Evolutionary conservation across 2,888 invertebrate genomes (phyloP), one percentile per base, ranked within the genome.

Genomic region (Cancer borealis): DNA sequence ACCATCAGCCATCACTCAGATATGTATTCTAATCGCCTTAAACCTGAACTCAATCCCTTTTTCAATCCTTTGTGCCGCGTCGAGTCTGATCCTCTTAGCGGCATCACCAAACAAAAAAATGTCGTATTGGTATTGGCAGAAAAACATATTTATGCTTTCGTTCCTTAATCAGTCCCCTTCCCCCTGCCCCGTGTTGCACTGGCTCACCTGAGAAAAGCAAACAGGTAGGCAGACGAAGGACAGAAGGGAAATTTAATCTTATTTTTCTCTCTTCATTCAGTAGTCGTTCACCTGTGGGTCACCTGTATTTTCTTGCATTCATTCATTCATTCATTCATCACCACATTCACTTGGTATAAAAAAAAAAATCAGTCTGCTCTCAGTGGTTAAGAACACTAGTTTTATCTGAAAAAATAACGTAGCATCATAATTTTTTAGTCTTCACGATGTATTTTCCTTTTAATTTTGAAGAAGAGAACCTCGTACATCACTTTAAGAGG

Each of bases 31-130:
- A 47, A 88, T 47, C 47, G 46, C 47, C 47, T 88, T 88, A 47
- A 88, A 46, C n/a, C 46, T 10, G 46, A 21, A 88, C 46, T 88
- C 88, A 46, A 46, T 88, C 88, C 46, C 88, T 46, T 49, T 88
- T 49, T 49, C 88, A 88, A 88, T 46, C 88, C 88, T 88, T 88
- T 88, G 88, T 88, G 47, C 47, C 21, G 4, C 79, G 79, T 10
- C 26, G 30, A 26, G 8, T 2, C 30, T 79, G 79, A 79, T 79
- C 79, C 79, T 26, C 79, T 79, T 79, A 79, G 30, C 30, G 30
- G 79, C 79, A 79, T 79, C 79, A 30, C 79, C 79, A 79, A 79
- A 79, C 79, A 79, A 79, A 30, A 79, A 8, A 30, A 26, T 30
- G 12, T 30, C 79, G 79, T 79, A 79, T 79, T 79, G 30, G 79